Percentiles rank a stretch among this genome's conserved stretches.
These are phyloP conservation scores for Hydrotaea cyrtoneurina DNA, from an alignment of 2,888 invertebrate genomes.

Conservation along the genomic window DNA sequence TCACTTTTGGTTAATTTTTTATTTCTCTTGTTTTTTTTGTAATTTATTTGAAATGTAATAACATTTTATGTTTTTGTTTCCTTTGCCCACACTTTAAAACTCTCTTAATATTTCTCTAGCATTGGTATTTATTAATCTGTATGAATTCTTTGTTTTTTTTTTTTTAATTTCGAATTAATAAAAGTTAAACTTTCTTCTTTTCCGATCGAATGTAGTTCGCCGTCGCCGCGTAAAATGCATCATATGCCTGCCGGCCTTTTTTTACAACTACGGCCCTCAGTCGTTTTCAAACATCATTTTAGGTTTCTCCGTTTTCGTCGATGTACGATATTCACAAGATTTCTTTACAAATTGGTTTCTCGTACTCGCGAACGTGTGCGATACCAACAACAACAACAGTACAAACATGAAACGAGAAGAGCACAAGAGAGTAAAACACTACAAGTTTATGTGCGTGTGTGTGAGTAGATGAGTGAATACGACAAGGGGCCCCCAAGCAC, in stretches of 20 bases:
- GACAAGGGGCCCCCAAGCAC: no score
- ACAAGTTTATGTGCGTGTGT: no score
- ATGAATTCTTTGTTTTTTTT: neutral
- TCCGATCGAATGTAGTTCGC: slow-evolving; percentile 11
- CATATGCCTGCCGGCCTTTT: slow-evolving; percentile 11
- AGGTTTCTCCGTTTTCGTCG: slow-evolving; percentile 9
- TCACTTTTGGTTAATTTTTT: no score
- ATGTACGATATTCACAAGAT: neutral
- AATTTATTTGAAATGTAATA: neutral
- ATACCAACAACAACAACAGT: neutral
- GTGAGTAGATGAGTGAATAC: no score
- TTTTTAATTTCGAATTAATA: neutral
- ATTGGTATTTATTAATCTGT: neutral
- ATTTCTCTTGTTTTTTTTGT: neutral
- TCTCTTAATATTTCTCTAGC: neutral
- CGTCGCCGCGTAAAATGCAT: slow-evolving; percentile 20
- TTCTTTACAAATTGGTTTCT: neutral
- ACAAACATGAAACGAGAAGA: neutral
- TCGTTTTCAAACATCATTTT: neutral
- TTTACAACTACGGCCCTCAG: slow-evolving; percentile 9
- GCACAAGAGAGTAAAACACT: neutral
- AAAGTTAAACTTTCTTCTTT: slow-evolving; percentile 8
- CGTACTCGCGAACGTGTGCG: no score
- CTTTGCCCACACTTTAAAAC: no score
- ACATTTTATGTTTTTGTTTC: neutral